A percentile compares a stretch with the other conserved stretches of the same genome.
These are phyloP conservation scores for Rhabdophis nuchalis DNA, from an alignment of 2,797 vertebrate species.

Conservation along the genomic window DNA sequence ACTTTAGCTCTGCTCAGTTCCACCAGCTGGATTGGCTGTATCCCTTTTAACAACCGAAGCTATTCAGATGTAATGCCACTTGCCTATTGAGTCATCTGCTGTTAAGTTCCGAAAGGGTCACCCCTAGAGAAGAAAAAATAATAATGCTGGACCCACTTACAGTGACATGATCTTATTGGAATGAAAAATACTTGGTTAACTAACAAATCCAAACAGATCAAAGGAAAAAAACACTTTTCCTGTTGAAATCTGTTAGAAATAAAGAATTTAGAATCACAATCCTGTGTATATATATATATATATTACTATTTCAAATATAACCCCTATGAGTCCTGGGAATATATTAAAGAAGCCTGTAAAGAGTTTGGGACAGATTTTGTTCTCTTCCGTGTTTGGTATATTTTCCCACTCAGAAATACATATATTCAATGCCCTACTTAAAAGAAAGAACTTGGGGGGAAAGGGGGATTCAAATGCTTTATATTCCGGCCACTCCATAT, in stretches of 20 bases:
- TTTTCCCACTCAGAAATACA: background rate
- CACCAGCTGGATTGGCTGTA: conserved; percentile 55
- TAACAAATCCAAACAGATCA: background rate
- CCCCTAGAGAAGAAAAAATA: background rate
- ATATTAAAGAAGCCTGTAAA: background rate
- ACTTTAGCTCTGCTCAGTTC: conserved; percentile 56
- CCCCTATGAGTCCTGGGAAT: background rate
- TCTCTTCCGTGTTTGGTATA: background rate
- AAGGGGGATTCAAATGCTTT: background rate
- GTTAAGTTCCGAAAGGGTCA: background rate
- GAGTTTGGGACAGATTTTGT: background rate
- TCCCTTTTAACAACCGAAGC: background rate
- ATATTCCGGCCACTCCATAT: background rate
- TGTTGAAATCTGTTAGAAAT: background rate
- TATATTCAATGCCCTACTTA: background rate
- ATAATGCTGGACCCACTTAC: conserved; percentile 23
- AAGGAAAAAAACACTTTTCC: background rate
- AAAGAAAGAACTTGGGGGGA: background rate
- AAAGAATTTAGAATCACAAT: background rate
- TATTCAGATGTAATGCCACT: background rate
- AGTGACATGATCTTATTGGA: conserved; percentile 27
- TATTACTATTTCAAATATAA: background rate
- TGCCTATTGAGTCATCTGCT: background rate
- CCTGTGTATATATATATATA: background rate
- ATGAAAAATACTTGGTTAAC: background rate